Evolutionary conservation across 2,113 vertebrate species (phyloP).

Genomic region (Calidris pugnax): DNA sequence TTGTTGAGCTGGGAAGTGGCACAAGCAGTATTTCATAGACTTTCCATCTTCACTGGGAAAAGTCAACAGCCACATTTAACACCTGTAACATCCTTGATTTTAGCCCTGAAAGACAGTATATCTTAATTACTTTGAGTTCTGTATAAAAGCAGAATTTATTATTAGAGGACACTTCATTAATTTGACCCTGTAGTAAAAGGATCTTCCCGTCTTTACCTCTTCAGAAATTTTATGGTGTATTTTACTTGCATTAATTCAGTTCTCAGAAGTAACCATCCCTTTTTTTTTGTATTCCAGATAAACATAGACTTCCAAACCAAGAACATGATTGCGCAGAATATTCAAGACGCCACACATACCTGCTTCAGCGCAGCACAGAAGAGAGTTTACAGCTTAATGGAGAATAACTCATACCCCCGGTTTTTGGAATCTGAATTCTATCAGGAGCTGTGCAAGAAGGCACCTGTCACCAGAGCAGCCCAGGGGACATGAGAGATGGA

Average conservation of each 20-base stretch:
- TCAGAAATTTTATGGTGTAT: not conserved
- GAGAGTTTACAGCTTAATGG: slow-evolving; percentile 88
- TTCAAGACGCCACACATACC: slow-evolving; percentile 76
- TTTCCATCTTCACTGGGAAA: not conserved
- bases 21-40: not conserved
- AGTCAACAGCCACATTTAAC: not conserved
- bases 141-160: not conserved
- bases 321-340: slow-evolving; percentile 78
- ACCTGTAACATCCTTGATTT: not conserved
- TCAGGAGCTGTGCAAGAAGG: slow-evolving; percentile 77
- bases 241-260: not conserved
- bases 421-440: slow-evolving; percentile 86
- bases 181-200: not conserved
- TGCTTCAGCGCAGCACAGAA: slow-evolving; percentile 86
- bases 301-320: slow-evolving; percentile 91
- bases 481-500: slow-evolving; percentile 61
- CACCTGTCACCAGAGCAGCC: slow-evolving; percentile 43
- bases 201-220: not conserved
- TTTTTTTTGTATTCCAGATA: slow-evolving; percentile 73
- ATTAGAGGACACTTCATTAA: not conserved
- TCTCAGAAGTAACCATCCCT: not conserved
- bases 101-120: not conserved
- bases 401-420: slow-evolving; percentile 90
- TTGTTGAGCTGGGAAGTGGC: not conserved
- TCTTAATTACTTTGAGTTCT: not conserved